Evolutionary conservation across 2,888 invertebrate species (phyloP), one percentile per base, ranked within the genome.

Genomic region (Thecocarcelia acutangulata): DNA sequence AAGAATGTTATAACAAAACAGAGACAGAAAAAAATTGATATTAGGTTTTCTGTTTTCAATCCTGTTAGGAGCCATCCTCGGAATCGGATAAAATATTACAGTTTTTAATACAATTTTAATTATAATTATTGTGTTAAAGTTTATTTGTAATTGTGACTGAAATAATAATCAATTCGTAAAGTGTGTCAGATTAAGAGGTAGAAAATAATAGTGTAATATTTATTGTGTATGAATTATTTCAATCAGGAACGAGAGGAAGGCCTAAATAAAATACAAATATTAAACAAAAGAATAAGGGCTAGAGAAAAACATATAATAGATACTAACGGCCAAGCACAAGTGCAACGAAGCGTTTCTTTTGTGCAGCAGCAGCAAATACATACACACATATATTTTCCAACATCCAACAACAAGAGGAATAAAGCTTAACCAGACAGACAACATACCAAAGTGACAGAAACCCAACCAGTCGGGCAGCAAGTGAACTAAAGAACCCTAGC

Each of bases 401-500:
- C 63, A 56, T 68, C 54, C 54, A 64, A 74, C 48, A 79, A 64
- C 61, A 80, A 79, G 59, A 70, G 15, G 56, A 58, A 42, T 48
- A 77, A 77, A 73, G 8, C 33, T 9, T 8, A 48, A 42, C 66
- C 44, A 73, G 70, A 56, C 64, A 81, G 40, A 46, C 52, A 68
- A 54, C 64, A 75, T 46, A 64, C 46, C 46, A 74, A 54, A 42
- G 61, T 61, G 54, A 72, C 74, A 69, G 80, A 78, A 70, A 40
- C 37, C 15, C 50, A 56, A 37, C 46, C 59, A 66, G 19, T 48
- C 52, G 83, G 63, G 52, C 58, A 85, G 56, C 76, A 83, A 77
- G 70, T 83, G 61, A 83, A 80, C 63, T 52, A 82, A 81, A 78
- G 82, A 85, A 84, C 83, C 84, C 56, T 52, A 83, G 83, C 74